Conservation (phyloP, 2,888 invertebrate genomes). For the Autographa gamma region DNA sequence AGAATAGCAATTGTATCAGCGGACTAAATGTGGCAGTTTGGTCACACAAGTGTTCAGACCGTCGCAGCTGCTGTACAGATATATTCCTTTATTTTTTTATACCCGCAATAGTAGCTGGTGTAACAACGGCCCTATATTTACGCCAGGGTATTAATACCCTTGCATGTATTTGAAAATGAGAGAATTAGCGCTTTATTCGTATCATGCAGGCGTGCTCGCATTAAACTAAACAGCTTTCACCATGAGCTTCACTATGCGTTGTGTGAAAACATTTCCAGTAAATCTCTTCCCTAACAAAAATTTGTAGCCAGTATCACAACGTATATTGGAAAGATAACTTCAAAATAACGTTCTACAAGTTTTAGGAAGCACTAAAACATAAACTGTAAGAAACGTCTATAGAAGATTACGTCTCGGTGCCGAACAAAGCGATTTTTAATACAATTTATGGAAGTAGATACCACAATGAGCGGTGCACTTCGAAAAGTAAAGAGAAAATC, state of each 20-base stretch:
- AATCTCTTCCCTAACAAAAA: slow-evolving; percentile 10
- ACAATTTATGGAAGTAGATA: slow-evolving; percentile 45
- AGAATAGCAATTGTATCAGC: slow-evolving; percentile 45
- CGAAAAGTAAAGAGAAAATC: slow-evolving; percentile 17
- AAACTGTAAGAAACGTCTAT: slow-evolving; percentile 11
- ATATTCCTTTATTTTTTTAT: slow-evolving; percentile 38
- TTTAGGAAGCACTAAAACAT: slow-evolving; percentile 18
- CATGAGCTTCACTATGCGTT: slow-evolving; percentile 25
- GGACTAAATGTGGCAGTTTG: slow-evolving; percentile 42
- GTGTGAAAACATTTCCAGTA: slow-evolving; percentile 28
- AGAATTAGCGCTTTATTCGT: slow-evolving; percentile 50
- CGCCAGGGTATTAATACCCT: slow-evolving; percentile 50
- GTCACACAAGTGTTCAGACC: slow-evolving; percentile 19
- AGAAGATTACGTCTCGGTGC: slow-evolving; percentile 16
- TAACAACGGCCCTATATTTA: slow-evolving; percentile 29
- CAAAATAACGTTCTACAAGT: slow-evolving; percentile 27
- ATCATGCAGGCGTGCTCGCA: slow-evolving; percentile 49
- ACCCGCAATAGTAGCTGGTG: slow-evolving; percentile 32
- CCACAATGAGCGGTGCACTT: slow-evolving; percentile 22
- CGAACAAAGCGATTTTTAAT: slow-evolving; percentile 25
- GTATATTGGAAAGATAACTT: slow-evolving; percentile 14
- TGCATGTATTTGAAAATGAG: slow-evolving; percentile 51
- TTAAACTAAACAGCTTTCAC: slow-evolving; percentile 51
- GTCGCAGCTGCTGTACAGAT: slow-evolving; percentile 45
- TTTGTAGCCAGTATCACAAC: slow-evolving; percentile 14